phyloP scores from a whole-genome alignment of 2,113 vertebrate genomes.

The Chloropsis cyanopogon region DNA sequence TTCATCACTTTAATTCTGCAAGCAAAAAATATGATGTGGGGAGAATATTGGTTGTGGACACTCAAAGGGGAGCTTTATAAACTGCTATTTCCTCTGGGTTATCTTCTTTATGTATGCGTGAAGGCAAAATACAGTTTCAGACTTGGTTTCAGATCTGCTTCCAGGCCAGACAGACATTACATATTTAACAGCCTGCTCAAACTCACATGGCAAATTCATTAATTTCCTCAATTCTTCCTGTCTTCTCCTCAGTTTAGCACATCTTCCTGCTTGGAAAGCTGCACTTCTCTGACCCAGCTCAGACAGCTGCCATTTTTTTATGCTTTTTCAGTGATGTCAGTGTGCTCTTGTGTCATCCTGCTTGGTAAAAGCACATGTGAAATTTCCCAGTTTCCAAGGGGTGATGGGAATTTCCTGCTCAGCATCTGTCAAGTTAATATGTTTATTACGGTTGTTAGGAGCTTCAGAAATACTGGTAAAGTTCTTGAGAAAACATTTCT shows the following conservation, averaged over 20 bases:
- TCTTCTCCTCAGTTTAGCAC: not conserved
- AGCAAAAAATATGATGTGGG: not conserved
- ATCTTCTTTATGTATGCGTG: not conserved
- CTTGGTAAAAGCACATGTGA: not conserved
- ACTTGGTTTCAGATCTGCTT: slow-evolving; percentile 6
- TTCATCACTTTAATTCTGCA: not conserved
- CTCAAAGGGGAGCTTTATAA: not conserved
- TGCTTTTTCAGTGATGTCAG: not conserved
- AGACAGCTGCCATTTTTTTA: not conserved
- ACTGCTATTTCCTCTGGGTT: not conserved
- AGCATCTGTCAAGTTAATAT: not conserved
- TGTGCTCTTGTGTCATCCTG: not conserved
- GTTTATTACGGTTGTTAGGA: not conserved
- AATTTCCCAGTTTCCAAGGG: not conserved
- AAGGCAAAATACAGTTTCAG: not conserved
- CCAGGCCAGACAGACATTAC: slow-evolving; percentile 24
- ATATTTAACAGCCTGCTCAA: slow-evolving; percentile 3
- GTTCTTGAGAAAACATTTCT: not conserved
- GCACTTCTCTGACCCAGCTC: not conserved
- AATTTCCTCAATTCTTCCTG: not conserved
- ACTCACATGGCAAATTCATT: slow-evolving; percentile 17
- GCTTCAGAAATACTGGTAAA: not conserved
- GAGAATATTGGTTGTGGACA: not conserved
- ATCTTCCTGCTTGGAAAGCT: slow-evolving; percentile 1
- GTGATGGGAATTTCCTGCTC: not conserved